Evolutionary conservation across 1,140 invertebrate species (phyloP).

Genomic region (Micrasema longulum): DNA sequence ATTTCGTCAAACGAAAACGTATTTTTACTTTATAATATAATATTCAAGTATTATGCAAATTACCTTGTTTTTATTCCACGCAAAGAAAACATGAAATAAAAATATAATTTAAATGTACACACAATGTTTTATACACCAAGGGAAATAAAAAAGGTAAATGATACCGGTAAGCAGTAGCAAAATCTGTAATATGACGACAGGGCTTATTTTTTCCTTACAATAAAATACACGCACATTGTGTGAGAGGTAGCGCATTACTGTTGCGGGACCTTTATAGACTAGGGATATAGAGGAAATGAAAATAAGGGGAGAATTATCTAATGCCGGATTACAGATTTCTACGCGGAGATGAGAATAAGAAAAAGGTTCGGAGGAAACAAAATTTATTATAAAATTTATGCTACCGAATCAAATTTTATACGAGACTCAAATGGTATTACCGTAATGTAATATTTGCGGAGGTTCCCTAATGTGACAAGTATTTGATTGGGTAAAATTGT

Average conservation of each 20-base stretch:
- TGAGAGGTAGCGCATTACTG: constrained; percentile 18
- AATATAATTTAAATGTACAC: too few relatives aligned
- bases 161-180: constrained; percentile 8
- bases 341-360: constrained; percentile 7
- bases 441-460: constrained; percentile 9
- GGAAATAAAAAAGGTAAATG: too few relatives aligned
- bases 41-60: too few relatives aligned
- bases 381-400: constrained; percentile 32
- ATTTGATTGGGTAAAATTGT: neutral
- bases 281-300: constrained; percentile 29
- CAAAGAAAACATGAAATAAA: too few relatives aligned
- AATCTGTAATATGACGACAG: constrained; percentile 23
- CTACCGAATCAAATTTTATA: constrained; percentile 22
- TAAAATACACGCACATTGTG: constrained; percentile 31
- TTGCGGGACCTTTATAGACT: neutral
- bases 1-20: too few relatives aligned
- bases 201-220: constrained; percentile 21
- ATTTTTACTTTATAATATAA: too few relatives aligned
- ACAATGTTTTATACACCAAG: too few relatives aligned
- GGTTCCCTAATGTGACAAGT: constrained; percentile 4
- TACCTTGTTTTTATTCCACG: too few relatives aligned
- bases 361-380: constrained; percentile 33
- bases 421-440: constrained; percentile 14
- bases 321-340: constrained; percentile 32
- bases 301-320: constrained; percentile 34